Conservation (phyloP, 2,888 invertebrate genomes). For the Sesamia inferens region DNA sequence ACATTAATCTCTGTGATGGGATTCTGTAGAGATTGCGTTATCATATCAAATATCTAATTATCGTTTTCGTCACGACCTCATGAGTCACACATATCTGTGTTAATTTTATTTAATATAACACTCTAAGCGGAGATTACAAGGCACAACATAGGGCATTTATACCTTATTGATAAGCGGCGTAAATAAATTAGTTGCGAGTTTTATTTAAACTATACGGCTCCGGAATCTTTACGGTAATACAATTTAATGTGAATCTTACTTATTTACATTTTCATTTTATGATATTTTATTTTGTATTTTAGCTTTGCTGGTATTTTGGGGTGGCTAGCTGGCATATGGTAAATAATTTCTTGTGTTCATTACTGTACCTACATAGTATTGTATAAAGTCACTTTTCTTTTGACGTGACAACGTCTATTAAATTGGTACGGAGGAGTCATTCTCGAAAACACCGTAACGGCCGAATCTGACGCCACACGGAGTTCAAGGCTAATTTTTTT, state of each 20-base stretch:
- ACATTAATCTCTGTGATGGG: slow-evolving; percentile 17
- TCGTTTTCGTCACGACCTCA: slow-evolving; percentile 26
- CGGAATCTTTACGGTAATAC: slow-evolving; percentile 4
- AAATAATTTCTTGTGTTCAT: too few species aligned
- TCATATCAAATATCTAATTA: slow-evolving; percentile 39
- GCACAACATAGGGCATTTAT: slow-evolving; percentile 44
- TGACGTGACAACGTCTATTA: too few species aligned
- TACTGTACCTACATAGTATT: too few species aligned
- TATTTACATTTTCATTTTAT: too few species aligned
- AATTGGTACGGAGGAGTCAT: too few species aligned
- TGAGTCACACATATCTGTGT: slow-evolving; percentile 45
- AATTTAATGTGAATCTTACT: not conserved
- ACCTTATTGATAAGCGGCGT: slow-evolving; percentile 19
- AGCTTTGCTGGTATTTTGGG: too few species aligned
- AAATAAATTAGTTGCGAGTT: slow-evolving; percentile 16
- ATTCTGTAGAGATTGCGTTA: slow-evolving; percentile 42
- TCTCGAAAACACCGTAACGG: too few species aligned
- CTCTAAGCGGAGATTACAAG: slow-evolving; percentile 47
- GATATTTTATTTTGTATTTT: too few species aligned
- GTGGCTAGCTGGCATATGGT: too few species aligned
- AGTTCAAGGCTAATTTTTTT: too few species aligned
- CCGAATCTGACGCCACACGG: too few species aligned
- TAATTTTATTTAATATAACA: slow-evolving; percentile 33
- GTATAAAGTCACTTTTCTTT: too few species aligned
- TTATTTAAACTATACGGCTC: slow-evolving; percentile 4